Evolutionary conservation across 2,797 vertebrate genomes (phyloP).

Genomic region (Liparis tanakae): DNA sequence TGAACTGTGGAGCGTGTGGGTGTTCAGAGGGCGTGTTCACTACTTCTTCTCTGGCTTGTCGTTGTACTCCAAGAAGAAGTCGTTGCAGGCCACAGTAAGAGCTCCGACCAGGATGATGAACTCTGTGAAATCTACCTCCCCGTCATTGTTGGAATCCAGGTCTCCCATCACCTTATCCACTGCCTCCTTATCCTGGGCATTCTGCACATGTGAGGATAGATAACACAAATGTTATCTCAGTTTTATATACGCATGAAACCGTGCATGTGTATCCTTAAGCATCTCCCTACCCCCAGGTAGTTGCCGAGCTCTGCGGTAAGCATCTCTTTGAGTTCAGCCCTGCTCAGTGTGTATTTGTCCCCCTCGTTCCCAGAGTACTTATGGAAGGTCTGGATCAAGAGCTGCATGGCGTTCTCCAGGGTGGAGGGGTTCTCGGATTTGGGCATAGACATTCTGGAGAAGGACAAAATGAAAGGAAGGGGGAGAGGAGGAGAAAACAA

Average conservation of each 20-base stretch:
- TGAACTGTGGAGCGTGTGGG: slow-evolving; percentile 37
- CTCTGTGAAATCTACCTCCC: slow-evolving; percentile 87
- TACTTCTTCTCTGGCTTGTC: slow-evolving; percentile 79
- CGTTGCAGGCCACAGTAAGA: slow-evolving; percentile 86
- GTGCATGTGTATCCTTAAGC: background rate
- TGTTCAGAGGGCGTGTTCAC: slow-evolving; percentile 35
- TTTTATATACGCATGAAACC: background rate
- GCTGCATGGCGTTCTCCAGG: slow-evolving; percentile 86
- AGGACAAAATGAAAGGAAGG: background rate
- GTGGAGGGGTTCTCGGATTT: slow-evolving; percentile 80
- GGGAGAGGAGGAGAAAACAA: background rate
- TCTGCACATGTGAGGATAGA: slow-evolving; percentile 61
- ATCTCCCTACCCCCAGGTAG: slow-evolving; percentile 83
- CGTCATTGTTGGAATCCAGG: slow-evolving; percentile 85
- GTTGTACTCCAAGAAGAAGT: slow-evolving; percentile 86
- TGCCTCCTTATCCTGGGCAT: slow-evolving; percentile 84
- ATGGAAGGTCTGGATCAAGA: slow-evolving; percentile 87
- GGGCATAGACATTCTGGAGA: slow-evolving; percentile 79
- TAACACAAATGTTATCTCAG: slow-evolving; percentile 3
- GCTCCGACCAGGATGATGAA: slow-evolving; percentile 86
- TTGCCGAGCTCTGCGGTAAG: slow-evolving; percentile 82
- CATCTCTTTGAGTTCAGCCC: slow-evolving; percentile 83
- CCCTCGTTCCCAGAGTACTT: slow-evolving; percentile 87
- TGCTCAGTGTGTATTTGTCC: slow-evolving; percentile 86
- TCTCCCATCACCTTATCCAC: slow-evolving; percentile 87